Percentiles rank a stretch among this genome's conserved stretches.
These are phyloP conservation scores for Montipora efflorescens DNA, from an alignment of 64 coral and sea anemone species.

Conservation along the genomic window DNA sequence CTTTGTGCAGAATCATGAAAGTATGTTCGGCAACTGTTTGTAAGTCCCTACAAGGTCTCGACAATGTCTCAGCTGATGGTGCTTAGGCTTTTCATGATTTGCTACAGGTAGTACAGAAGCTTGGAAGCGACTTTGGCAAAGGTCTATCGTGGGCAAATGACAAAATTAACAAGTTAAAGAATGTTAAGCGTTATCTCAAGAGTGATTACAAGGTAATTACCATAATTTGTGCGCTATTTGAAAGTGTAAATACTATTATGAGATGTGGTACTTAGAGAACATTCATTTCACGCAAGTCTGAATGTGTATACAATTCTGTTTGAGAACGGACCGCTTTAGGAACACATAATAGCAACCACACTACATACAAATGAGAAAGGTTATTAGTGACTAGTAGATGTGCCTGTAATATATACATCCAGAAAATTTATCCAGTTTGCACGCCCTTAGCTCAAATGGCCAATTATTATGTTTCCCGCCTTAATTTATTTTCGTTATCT, in stretches of 20 bases:
- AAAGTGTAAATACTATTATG: slow-evolving; percentile 66
- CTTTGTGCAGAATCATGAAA: neutral
- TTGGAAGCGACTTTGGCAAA: slow-evolving; percentile 17
- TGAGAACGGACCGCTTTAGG: slow-evolving; percentile 48
- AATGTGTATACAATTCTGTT: slow-evolving; percentile 21
- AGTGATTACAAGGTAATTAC: slow-evolving; percentile 15
- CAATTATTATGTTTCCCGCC: slow-evolving; percentile 63
- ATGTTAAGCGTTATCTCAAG: slow-evolving; percentile 1
- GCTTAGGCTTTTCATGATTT: neutral
- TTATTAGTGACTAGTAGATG: slow-evolving; percentile 66
- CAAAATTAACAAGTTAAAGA: slow-evolving; percentile 20
- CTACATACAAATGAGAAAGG: slow-evolving; percentile 59
- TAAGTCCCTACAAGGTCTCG: too few relatives aligned
- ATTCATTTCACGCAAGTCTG: slow-evolving; percentile 52
- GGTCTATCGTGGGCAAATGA: slow-evolving; percentile 25
- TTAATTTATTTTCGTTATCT: slow-evolving; percentile 69
- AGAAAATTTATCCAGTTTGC: slow-evolving; percentile 56
- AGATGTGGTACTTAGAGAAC: slow-evolving; percentile 67
- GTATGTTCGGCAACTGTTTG: neutral
- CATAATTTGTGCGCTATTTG: slow-evolving; percentile 42
- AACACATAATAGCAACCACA: slow-evolving; percentile 59
- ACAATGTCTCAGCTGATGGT: neutral
- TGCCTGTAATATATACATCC: slow-evolving; percentile 44
- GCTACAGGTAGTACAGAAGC: neutral
- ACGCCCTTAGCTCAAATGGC: slow-evolving; percentile 59